phyloP scores from a whole-genome alignment of 2,797 vertebrate species.

The Miichthys miiuy region DNA sequence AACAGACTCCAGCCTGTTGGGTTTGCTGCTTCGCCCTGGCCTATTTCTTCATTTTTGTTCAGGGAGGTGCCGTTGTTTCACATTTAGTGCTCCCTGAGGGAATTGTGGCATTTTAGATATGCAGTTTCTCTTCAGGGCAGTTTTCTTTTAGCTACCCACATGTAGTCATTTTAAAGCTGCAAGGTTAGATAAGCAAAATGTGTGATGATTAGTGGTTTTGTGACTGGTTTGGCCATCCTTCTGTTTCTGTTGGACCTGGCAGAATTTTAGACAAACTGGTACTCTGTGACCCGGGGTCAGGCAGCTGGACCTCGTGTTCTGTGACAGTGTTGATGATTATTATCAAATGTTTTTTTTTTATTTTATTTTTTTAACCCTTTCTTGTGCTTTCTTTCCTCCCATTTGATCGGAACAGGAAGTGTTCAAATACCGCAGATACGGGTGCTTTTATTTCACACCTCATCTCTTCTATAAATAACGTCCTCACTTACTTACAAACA shows the following conservation, averaged over 20 bases:
- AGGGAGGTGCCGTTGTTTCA: conserved; percentile 42
- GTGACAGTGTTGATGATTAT: conserved; percentile 60
- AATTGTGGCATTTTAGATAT: conserved; percentile 51
- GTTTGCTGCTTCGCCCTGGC: neutral
- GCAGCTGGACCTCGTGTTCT: conserved; percentile 12
- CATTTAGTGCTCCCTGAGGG: conserved; percentile 4
- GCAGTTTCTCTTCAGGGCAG: conserved; percentile 11
- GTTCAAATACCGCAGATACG: conserved; percentile 41
- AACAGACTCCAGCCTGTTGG: conserved; percentile 9
- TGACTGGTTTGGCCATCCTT: neutral
- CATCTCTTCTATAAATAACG: conserved; percentile 21
- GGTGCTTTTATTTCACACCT: conserved; percentile 16
- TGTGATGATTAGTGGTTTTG: conserved; percentile 18
- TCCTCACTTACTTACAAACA: neutral
- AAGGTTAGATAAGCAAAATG: conserved; percentile 12
- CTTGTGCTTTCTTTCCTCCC: conserved; percentile 79
- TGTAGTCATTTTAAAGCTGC: conserved; percentile 9
- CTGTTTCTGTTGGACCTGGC: conserved; percentile 13
- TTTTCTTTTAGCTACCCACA: neutral
- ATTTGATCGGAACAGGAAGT: conserved; percentile 78
- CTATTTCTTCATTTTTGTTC: conserved; percentile 17
- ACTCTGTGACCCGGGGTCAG: conserved; percentile 1
- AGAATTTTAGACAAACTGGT: conserved; percentile 1
- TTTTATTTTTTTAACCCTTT: no score
- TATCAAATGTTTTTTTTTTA: conserved; percentile 67